Evolutionary conservation across 1,140 invertebrate species (phyloP), one percentile per base, ranked within the genome.

Genomic region (Pseudomyrmex cubaensis): DNA sequence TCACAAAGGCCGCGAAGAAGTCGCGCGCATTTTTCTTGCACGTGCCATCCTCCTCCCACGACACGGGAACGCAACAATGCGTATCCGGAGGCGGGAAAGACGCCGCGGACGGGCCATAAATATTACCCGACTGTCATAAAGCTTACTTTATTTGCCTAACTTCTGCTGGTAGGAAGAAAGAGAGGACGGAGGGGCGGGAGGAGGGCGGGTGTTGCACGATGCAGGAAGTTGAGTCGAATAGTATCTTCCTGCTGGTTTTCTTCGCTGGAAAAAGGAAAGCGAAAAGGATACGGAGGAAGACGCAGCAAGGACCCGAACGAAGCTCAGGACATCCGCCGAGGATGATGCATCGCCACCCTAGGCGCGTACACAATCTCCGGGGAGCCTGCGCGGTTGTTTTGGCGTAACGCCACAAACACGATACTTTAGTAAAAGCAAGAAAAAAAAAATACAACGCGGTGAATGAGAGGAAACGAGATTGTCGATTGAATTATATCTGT

Each of bases 111-210:
- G 13, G 54, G 66, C 20, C 74, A 59, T 80, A 78, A 84, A 84
- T 84, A 76, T 76, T 12, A 25, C 25, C 67, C 46, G 54, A 61
- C 25, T 52, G 57, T 69, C 83, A 82, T 82, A 73, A 85, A 85
- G 83, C 70, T 85, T 85, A 72, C 57, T 85, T 85, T 85, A 85
- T 85, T 85, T 85, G 76, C 59, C 77, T 73, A 85, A 85, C 83
- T 85, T 85, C 78, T 85, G 83, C 76, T 82, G 70, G 35, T 35
- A 77, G 52, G n/a, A 17, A 77, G 73, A 61, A 59, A 78, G 66
- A 35, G 35, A 35, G 5, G 25, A 25, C 25, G 12, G 62, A 25
- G 13, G 12, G 20, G 12, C 15, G 9, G 35, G 22, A 35, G 62
- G 0, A 9, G 13, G 35, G 13, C 2, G 66, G 20, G 44, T 44